phyloP scores from a whole-genome alignment of 2,113 vertebrate genomes.

The Bucco capensis region DNA sequence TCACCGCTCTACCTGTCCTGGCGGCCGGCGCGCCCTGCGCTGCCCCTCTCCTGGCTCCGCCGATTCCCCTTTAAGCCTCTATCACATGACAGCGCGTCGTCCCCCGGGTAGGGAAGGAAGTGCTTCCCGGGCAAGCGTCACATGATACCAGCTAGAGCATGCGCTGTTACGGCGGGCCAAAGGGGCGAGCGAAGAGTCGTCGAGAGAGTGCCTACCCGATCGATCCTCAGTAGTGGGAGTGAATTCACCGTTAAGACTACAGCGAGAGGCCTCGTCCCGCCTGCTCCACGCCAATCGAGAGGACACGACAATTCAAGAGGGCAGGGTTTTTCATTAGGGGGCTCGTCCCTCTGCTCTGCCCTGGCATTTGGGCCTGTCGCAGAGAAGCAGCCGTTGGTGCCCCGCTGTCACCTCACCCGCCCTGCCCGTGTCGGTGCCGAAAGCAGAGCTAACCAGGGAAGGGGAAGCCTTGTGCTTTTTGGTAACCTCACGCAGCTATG shows the following conservation, averaged over 20 bases:
- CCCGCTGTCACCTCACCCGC: background rate
- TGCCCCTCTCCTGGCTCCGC: background rate
- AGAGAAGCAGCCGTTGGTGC: background rate
- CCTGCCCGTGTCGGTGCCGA: background rate
- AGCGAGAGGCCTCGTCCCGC: background rate
- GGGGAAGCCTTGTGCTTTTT: too few species aligned
- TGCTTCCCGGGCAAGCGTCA: too few species aligned
- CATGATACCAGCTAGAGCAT: too few species aligned
- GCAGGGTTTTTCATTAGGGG: background rate
- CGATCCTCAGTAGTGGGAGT: too few species aligned
- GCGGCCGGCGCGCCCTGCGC: background rate
- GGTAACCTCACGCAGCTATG: background rate
- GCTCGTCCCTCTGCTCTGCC: background rate
- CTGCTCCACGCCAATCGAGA: background rate
- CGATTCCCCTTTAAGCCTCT: background rate
- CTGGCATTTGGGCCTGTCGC: background rate
- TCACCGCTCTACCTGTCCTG: background rate
- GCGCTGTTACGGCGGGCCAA: background rate
- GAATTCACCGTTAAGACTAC: too few species aligned
- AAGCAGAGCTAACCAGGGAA: background rate
- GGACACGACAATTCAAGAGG: background rate
- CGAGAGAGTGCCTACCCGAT: too few species aligned
- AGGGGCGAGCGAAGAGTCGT: too few species aligned
- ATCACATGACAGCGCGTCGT: background rate
- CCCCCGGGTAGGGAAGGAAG: background rate